Conservation (phyloP, 2,888 invertebrate genomes). For the Pandemis heparana region DNA sequence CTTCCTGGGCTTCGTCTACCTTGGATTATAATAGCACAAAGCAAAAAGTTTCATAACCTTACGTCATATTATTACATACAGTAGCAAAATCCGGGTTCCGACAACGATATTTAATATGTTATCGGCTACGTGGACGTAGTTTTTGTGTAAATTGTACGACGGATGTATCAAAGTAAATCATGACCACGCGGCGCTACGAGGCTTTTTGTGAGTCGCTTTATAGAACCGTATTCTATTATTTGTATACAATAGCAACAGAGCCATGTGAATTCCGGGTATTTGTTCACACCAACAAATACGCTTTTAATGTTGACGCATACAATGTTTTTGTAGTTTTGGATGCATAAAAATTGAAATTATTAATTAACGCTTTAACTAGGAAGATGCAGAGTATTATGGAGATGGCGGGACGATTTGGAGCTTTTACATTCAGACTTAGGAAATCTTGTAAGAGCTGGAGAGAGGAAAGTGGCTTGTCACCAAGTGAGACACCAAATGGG, state of each 20-base stretch:
- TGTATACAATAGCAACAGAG: neutral
- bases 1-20: neutral
- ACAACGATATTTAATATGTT: constrained; percentile 27
- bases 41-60: constrained; percentile 13
- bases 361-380: too few relatives aligned
- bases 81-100: neutral
- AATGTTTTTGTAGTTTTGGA: neutral
- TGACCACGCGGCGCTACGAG: neutral
- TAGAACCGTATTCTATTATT: neutral
- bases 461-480: too few relatives aligned
- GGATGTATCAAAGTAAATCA: constrained; percentile 26
- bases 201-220: constrained; percentile 10
- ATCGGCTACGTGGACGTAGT: constrained; percentile 11
- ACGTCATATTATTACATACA: neutral
- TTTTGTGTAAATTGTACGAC: constrained; percentile 20
- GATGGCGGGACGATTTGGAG: too few relatives aligned
- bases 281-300: neutral
- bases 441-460: too few relatives aligned
- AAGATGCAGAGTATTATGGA: too few relatives aligned
- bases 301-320: neutral
- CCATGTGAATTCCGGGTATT: neutral
- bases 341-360: too few relatives aligned
- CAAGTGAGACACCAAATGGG: too few relatives aligned
- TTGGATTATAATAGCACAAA: neutral
- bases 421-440: too few relatives aligned